Evolutionary conservation across 2,797 vertebrate genomes (phyloP), one percentile per base, ranked within the genome.

Genomic region (Epinephelus malabaricus): DNA sequence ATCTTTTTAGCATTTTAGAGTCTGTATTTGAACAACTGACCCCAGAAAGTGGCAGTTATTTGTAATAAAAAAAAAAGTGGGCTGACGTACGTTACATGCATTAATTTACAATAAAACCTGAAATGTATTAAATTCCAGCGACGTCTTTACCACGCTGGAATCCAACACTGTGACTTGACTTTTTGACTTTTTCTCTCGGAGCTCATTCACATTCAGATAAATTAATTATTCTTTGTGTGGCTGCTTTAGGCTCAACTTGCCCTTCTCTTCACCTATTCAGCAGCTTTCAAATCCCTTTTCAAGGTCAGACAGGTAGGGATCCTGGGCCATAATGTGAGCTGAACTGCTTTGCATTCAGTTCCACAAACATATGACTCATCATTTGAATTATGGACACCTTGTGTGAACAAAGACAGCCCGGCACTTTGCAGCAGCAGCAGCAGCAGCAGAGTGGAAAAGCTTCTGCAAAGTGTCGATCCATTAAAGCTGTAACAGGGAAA

Each of bases 261-360:
- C 30, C 50, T 38, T 17, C 45, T 47, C 59, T 68, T 18, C 43
- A 54, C 14, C 67, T 40, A 45, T 74, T 79, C 82, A 74, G 68
- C 30, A 47, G 75, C 77, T 72, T 58, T 58, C 10, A 73, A 67
- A 81, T 71, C 25, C 73, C 68, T 80, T 70, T 66, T 82, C 84
- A 90, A 90, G 84, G 82, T 89, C 88, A 78, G 58, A 65, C 58
- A 77, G 47, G 81, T 61, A 69, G 51, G 55, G 73, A 82, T 82
- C 59, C 64, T 62, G 75, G 59, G 46, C 80, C 47, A 46, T 69
- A 78, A 73, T 38, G 80, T 82, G 77, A 60, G 79, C 76, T 9
- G n/a, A 69, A 53, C 90, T 90, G 84, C 86, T 95, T 94, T 94
- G 91, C 89, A 93, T 94, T 89, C 81, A 79, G 75, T 65, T 85